Base-by-base conservation (phyloP, 1,140 invertebrate genomes). In the Dendroctonus valens region DNA sequence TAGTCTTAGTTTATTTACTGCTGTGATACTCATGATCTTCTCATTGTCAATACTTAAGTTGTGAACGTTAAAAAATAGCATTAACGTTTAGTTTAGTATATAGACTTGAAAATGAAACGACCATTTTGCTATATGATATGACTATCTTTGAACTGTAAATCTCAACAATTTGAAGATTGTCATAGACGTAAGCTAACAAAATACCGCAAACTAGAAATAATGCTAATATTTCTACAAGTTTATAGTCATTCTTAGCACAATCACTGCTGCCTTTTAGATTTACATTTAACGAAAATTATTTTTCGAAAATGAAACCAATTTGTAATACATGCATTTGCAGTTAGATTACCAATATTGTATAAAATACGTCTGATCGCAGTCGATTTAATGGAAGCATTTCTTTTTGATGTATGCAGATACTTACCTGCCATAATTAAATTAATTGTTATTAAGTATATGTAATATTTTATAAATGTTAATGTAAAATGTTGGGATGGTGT, bases 201-300 rank as follows among this genome's bases (percentile, higher is more conserved):
- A 11, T 11, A 9, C 12, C 44, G 9, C 44, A 46, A 4, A 9
- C 44, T 2, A 46, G 44, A 46, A 11, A 11, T 46, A 9, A 46
- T 46, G 44, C 44, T 9, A 46, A 46, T 51, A 26, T 51, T 9
- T 51, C 50, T 9, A 39, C 39, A 55, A 55, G 8, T 11, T 2
- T 7, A 26, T 26, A 26, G 26, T 3, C 55, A 65, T 59, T 54
- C 57, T 65, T 38, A 69, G 70, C 68, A 72, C 70, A 69, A 69
- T 72, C 70, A 71, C 64, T 64, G 70, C 61, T 71, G 70, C 70
- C 70, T 71, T 71, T 69, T 53, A 49, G 61, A 48, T 49, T 49
- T 49, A 41, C 4, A 26, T 15, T 58, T 41, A 46, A 12, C 12
- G 39, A 57, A 26, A 26, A 26, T 3, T 2, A 26, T 26, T 26